Evolutionary conservation across 2,797 vertebrate species (phyloP).

Genomic region (Macroramphosus scolopax): DNA sequence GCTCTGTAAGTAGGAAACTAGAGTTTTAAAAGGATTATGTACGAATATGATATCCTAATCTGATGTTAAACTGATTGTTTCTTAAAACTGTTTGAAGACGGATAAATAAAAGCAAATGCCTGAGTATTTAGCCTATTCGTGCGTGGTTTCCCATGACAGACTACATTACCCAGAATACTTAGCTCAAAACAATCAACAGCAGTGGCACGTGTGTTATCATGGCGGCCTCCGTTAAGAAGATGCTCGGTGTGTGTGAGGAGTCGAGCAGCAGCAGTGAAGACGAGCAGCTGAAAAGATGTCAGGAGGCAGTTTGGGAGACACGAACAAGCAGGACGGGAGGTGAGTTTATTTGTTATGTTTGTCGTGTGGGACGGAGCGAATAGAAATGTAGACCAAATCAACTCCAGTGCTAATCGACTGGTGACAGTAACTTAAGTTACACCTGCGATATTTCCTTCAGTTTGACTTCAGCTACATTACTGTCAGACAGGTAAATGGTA

Average conservation of each 20-base stretch:
- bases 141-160: slow-evolving; percentile 1
- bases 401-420: too few species aligned
- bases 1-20: too few species aligned
- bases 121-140: too few species aligned
- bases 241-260: slow-evolving; percentile 13
- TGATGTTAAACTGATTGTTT: neutral
- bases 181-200: slow-evolving; percentile 33
- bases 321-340: slow-evolving; percentile 14
- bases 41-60: neutral
- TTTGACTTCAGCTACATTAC: too few species aligned
- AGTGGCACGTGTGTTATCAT: slow-evolving; percentile 47
- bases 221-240: slow-evolving; percentile 44
- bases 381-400: too few species aligned
- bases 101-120: slow-evolving; percentile 8
- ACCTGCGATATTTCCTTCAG: too few species aligned
- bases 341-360: neutral
- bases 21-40: neutral
- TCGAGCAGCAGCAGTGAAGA: slow-evolving; percentile 76
- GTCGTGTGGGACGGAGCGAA: too few species aligned
- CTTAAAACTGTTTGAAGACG: neutral
- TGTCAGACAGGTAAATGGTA: too few species aligned
- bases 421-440: too few species aligned
- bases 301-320: slow-evolving; percentile 77
- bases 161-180: slow-evolving; percentile 69
- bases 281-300: slow-evolving; percentile 62